Percentiles rank a stretch among this genome's conserved stretches.
Evolutionary conservation across 1,140 invertebrate species (phyloP).

Genomic region (Lasaia peninsularis): DNA sequence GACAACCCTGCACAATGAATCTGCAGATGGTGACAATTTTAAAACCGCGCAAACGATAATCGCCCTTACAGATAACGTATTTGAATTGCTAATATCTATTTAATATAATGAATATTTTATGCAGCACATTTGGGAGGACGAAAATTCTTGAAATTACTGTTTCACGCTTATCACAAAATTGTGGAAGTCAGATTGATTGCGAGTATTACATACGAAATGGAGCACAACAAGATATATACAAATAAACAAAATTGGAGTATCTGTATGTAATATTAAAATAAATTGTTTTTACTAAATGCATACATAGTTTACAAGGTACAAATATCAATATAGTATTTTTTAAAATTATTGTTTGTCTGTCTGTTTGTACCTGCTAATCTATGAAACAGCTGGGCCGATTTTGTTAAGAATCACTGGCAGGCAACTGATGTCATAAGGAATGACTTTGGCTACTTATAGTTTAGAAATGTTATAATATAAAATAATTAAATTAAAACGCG

Average conservation of each 20-base stretch:
- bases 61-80: slow-evolving; percentile 27
- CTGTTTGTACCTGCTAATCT: too few species aligned
- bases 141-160: slow-evolving; percentile 10
- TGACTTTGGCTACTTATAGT: too few species aligned
- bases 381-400: too few species aligned
- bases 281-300: too few species aligned
- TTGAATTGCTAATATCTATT: slow-evolving; percentile 11
- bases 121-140: slow-evolving; percentile 6
- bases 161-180: slow-evolving; percentile 8
- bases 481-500: too few species aligned
- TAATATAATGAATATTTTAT: slow-evolving; percentile 16
- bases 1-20: slow-evolving; percentile 26
- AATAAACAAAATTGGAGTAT: neutral
- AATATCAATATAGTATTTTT: too few species aligned
- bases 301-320: too few species aligned
- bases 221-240: neutral
- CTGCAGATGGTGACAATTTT: slow-evolving; percentile 47
- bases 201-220: neutral
- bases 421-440: too few species aligned
- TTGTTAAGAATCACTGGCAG: too few species aligned
- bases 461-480: too few species aligned
- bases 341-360: too few species aligned
- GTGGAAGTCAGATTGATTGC: neutral
- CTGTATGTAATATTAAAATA: too few species aligned
- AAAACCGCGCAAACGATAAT: slow-evolving; percentile 40